A percentile compares a stretch with the other conserved stretches of the same genome.
Conservation (phyloP, 2,113 vertebrate species). For the Cygnus buccinator region DNA sequence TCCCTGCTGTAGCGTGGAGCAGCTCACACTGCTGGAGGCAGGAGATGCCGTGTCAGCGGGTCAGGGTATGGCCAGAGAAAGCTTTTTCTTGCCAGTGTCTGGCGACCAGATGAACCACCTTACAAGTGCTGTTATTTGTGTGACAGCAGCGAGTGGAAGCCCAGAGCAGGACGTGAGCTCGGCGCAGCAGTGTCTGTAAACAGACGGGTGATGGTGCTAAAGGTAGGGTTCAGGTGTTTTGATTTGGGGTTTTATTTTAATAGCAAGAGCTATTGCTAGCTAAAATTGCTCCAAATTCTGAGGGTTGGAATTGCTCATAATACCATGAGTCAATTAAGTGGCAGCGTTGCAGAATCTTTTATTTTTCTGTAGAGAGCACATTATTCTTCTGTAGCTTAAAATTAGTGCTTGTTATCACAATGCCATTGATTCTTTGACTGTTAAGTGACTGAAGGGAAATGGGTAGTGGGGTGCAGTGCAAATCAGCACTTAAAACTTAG, state of each 20-base stretch:
- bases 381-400: constrained; percentile 29
- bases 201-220: not conserved
- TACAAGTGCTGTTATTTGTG: not conserved
- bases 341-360: constrained; percentile 21
- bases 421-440: constrained; percentile 57
- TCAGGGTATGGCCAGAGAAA: not conserved
- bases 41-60: not conserved
- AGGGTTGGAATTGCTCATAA: constrained; percentile 39
- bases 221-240: not conserved
- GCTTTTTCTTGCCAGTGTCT: not conserved
- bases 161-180: not conserved
- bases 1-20: not conserved
- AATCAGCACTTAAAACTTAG: constrained; percentile 29
- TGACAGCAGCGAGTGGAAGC: not conserved
- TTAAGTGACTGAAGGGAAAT: constrained; percentile 36
- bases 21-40: not conserved
- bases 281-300: constrained; percentile 8
- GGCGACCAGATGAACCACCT: not conserved
- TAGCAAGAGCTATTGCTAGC: not conserved
- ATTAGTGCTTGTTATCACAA: constrained; percentile 26
- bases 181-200: not conserved
- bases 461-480: not conserved
- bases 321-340: not conserved
- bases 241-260: not conserved
- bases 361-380: constrained; percentile 17